Evolutionary conservation across 2,888 invertebrate species (phyloP).

Genomic region (Pristionchus exspectatus): DNA sequence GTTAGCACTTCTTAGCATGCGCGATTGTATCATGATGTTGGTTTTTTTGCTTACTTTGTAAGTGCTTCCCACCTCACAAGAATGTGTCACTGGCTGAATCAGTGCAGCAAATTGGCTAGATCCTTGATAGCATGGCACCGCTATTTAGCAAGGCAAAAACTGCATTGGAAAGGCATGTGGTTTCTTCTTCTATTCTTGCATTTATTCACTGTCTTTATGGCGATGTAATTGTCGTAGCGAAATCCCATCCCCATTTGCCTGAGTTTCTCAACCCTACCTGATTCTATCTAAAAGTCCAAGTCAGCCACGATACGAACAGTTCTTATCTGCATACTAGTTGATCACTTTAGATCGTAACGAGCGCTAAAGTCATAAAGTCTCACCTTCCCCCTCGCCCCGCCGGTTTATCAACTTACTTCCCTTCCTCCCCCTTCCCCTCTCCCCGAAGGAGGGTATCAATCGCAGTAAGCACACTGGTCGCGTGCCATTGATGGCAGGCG

Average conservation of each 20-base stretch:
- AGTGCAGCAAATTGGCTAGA: constrained; percentile 5
- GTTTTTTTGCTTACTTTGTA: neutral
- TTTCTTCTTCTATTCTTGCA: too few relatives aligned
- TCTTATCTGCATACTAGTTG: neutral
- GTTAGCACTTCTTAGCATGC: neutral
- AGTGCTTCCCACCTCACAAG: neutral
- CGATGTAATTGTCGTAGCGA: too few relatives aligned
- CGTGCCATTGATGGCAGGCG: neutral
- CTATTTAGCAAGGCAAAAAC: neutral
- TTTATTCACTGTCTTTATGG: too few relatives aligned
- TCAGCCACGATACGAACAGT: neutral
- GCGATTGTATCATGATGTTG: neutral
- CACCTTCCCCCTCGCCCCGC: neutral
- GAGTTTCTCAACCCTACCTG: too few relatives aligned
- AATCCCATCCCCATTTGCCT: too few relatives aligned
- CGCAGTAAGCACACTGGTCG: constrained; percentile 23
- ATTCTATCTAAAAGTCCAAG: neutral
- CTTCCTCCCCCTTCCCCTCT: neutral
- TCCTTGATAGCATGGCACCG: constrained; percentile 4
- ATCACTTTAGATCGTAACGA: neutral
- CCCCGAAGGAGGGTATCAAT: constrained; percentile 24
- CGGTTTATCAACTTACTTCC: neutral
- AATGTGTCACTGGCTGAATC: constrained; percentile 6
- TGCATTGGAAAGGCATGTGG: neutral
- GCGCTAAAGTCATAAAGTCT: constrained; percentile 22